Conservation (phyloP, 2,888 invertebrate species). For the Cremastobaeus sp. region DNA sequence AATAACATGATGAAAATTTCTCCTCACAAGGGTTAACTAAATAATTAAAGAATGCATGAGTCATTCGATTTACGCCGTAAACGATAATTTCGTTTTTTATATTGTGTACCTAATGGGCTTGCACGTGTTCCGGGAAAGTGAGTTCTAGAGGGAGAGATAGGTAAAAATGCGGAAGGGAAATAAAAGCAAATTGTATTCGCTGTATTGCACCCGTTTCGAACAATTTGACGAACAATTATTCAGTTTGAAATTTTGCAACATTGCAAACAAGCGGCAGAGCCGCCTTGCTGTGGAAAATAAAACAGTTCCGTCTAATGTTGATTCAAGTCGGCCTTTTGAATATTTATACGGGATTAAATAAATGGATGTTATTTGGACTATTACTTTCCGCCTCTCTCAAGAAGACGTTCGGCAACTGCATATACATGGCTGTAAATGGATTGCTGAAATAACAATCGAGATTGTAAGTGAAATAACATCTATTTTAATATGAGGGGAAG, state of each 20-base stretch:
- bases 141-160: no score
- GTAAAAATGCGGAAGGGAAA: no score
- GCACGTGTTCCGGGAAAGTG: neutral
- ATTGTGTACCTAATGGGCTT: constrained; percentile 15
- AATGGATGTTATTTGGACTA: constrained; percentile 43
- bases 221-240: no score
- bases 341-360: constrained; percentile 49
- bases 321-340: constrained; percentile 29
- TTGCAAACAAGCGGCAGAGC: neutral
- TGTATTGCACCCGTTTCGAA: no score
- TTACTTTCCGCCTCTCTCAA: constrained; percentile 36
- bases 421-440: constrained; percentile 41
- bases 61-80: constrained; percentile 12
- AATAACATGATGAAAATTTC: constrained; percentile 45
- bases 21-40: constrained; percentile 44
- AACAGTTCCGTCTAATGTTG: constrained; percentile 30
- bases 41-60: constrained; percentile 47
- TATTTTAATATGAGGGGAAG: constrained; percentile 37
- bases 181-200: no score
- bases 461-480: constrained; percentile 52
- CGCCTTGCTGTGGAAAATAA: neutral
- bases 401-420: constrained; percentile 36
- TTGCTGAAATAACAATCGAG: constrained; percentile 50
- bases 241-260: neutral
- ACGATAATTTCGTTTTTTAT: constrained; percentile 23